Percentiles rank a stretch among this genome's conserved stretches.
phyloP scores from a whole-genome alignment of 2,888 invertebrate genomes.

The Brachylomia viminalis region DNA sequence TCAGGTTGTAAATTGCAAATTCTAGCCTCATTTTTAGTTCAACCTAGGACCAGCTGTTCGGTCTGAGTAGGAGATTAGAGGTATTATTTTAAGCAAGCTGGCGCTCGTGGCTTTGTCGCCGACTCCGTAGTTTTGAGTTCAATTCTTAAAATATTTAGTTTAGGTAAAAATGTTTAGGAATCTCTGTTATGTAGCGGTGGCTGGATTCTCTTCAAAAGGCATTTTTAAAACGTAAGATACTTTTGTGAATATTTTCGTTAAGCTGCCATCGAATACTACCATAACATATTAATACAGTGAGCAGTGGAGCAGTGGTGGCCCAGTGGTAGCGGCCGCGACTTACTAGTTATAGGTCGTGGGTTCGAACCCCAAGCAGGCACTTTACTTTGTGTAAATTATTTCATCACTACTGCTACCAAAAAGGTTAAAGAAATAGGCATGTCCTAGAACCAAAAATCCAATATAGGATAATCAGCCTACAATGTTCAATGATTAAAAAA shows the following conservation, averaged over 20 bases:
- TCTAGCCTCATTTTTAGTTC: slow-evolving; percentile 59
- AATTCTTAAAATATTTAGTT: slow-evolving; percentile 52
- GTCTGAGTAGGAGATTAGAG: slow-evolving; percentile 71
- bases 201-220: neutral
- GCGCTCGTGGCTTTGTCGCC: slow-evolving; percentile 54
- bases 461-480: too few species aligned
- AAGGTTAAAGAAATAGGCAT: neutral
- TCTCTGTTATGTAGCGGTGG: neutral
- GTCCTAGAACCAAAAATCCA: neutral
- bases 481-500: too few species aligned
- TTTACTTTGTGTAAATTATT: neutral
- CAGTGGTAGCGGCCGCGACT: neutral
- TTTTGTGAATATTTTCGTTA: neutral
- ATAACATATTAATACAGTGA: neutral
- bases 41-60: slow-evolving; percentile 67
- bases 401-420: neutral
- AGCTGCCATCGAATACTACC: neutral
- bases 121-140: slow-evolving; percentile 43
- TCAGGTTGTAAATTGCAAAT: slow-evolving; percentile 53
- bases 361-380: neutral
- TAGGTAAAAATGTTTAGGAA: slow-evolving; percentile 39
- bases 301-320: neutral
- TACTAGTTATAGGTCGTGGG: neutral
- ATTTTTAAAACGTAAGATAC: slow-evolving; percentile 7
- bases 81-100: slow-evolving; percentile 72